Evolutionary conservation across 2,888 invertebrate genomes (phyloP), one percentile per base, ranked within the genome.

Genomic region (Plemyria rubiginata): DNA sequence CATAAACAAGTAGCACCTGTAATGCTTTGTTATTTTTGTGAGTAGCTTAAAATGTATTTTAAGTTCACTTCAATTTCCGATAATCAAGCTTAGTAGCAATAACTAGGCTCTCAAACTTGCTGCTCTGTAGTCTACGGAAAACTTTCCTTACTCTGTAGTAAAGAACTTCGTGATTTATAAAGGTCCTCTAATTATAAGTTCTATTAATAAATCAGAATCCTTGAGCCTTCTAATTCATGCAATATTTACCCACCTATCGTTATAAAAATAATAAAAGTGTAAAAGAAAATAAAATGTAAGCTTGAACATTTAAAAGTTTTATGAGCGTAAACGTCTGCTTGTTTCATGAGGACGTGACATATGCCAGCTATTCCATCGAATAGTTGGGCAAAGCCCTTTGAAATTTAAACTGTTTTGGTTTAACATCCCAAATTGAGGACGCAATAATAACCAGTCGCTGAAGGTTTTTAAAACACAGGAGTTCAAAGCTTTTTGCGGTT

Each of bases 261-360:
- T 5, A 22, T 28, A 6, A 45, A 45, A 45, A 45, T 4, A 13
- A 5, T 43, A 43, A 22, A 43, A 28, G 6, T 28, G 7, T 43
- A 4, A 41, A 52, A 22, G 50, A 16, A n/a, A 52, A 15, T 12
- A 65, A 64, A 62, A 49, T 45, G 59, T 55, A 51, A 58, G 8
- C 48, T 60, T 4, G 51, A 59, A 45, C 45, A 48, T 56, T 62
- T 68, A 59, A 63, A 63, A 63, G 46, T 72, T 74, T 76, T 76
- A 79, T 74, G 76, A 77, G 71, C 65, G 65, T 46, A 66, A 66
- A 28, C 64, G 49, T 57, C 51, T 49, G 50, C 49, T 50, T 48
- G 65, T 72, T 74, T 72, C 73, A 70, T 68, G 62, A 67, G 56
- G 59, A 59, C 63, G 68, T 72, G 76, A 77, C 62, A 65, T 54